Evolutionary conservation across 2,888 invertebrate species (phyloP).

Genomic region (Drosophila rubida): DNA sequence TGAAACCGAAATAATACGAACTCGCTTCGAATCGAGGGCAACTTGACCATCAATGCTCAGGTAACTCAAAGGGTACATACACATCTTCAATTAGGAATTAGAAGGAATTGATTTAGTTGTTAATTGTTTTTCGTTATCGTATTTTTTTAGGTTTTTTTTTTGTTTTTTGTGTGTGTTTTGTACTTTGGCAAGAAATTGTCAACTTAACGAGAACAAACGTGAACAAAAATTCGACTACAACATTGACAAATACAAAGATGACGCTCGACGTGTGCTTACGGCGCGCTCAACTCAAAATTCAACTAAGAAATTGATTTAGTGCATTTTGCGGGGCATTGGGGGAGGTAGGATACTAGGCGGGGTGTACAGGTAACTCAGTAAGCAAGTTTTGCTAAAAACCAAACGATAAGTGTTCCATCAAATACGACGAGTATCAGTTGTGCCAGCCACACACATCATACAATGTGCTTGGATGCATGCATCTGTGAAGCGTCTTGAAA

Average conservation of each 20-base stretch:
- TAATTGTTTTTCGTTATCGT: constrained; percentile 40
- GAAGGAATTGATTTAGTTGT: constrained; percentile 68
- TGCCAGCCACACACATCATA: neutral
- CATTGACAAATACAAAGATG: constrained; percentile 69
- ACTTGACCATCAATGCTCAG: constrained; percentile 48
- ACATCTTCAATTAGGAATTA: constrained; percentile 70
- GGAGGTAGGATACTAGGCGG: constrained; percentile 35
- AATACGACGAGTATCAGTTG: constrained; percentile 6
- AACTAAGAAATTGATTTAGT: constrained; percentile 81
- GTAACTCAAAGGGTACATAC: constrained; percentile 63
- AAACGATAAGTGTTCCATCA: constrained; percentile 35
- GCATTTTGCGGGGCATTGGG: constrained; percentile 28
- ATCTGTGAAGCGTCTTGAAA: constrained; percentile 10
- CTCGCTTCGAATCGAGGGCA: constrained; percentile 36
- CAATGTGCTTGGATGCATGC: neutral
- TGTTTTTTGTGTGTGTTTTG: constrained; percentile 50
- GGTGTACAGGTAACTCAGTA: constrained; percentile 74
- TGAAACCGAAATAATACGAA: constrained; percentile 44
- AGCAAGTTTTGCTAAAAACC: constrained; percentile 67
- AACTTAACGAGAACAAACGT: constrained; percentile 80
- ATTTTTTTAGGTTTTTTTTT: constrained; percentile 28
- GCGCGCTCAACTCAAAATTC: constrained; percentile 68
- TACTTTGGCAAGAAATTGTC: constrained; percentile 77
- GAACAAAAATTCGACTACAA: constrained; percentile 79
- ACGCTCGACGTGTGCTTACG: constrained; percentile 20